phyloP scores from a whole-genome alignment of 2,113 vertebrate species.

The Capra hircus region DNA sequence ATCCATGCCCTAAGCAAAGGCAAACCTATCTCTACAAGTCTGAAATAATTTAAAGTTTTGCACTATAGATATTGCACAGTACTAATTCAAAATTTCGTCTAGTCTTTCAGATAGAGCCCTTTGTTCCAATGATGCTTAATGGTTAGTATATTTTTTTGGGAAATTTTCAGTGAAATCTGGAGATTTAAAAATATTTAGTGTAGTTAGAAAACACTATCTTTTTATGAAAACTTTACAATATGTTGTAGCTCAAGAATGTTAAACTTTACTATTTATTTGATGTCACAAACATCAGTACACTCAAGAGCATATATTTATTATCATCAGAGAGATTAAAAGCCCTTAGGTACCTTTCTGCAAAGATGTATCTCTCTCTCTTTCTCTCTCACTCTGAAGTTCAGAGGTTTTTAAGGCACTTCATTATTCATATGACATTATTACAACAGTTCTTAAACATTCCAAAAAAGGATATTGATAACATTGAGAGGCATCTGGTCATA shows the following conservation, averaged over 20 bases:
- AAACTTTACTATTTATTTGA: not conserved
- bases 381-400: not conserved
- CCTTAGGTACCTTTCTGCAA: not conserved
- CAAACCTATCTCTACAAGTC: not conserved
- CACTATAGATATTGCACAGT: not conserved
- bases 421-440: slow-evolving; percentile 15
- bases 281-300: not conserved
- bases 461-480: not conserved
- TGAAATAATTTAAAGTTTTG: slow-evolving; percentile 18
- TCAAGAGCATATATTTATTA: not conserved
- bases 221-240: not conserved
- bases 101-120: not conserved
- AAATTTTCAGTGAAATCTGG: not conserved
- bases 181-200: not conserved
- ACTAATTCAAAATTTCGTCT: not conserved
- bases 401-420: not conserved
- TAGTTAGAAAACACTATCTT: not conserved
- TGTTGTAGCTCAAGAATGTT: not conserved
- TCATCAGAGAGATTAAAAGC: not conserved
- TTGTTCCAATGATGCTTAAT: not conserved
- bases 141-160: not conserved
- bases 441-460: not conserved
- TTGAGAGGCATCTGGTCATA: not conserved
- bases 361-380: not conserved
- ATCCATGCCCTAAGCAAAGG: not conserved